Percentiles rank a stretch among this genome's conserved stretches.
Evolutionary conservation across 2,888 invertebrate species (phyloP).

Genomic region (Erannis defoliaria): DNA sequence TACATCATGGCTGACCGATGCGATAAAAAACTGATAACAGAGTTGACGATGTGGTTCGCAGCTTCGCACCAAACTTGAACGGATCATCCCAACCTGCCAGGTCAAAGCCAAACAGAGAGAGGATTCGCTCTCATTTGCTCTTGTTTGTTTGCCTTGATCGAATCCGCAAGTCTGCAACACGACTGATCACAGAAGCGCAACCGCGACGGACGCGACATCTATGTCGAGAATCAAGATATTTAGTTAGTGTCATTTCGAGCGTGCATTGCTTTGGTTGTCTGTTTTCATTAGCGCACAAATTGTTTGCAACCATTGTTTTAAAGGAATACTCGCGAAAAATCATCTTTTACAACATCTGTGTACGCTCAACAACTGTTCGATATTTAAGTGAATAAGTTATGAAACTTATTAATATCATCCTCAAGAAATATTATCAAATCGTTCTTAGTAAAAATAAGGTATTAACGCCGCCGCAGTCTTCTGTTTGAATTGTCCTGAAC

Average conservation of each 20-base stretch:
- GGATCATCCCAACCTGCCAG: too few species aligned
- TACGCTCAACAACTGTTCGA: conserved; percentile 47
- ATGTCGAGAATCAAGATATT: conserved; percentile 59
- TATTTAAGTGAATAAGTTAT: conserved; percentile 50
- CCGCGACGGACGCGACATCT: conserved; percentile 83
- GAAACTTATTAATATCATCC: conserved; percentile 47
- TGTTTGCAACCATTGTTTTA: conserved; percentile 81
- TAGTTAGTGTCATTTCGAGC: conserved; percentile 83
- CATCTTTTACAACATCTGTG: conserved; percentile 53
- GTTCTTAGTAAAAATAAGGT: conserved; percentile 78
- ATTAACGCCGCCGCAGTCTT: conserved; percentile 79
- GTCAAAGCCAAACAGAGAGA: too few species aligned
- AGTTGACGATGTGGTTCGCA: conserved; percentile 17
- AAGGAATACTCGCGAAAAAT: conserved; percentile 71
- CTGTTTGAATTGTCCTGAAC: conserved; percentile 81
- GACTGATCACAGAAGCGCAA: conserved; percentile 48
- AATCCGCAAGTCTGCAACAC: too few species aligned
- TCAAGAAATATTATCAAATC: conserved; percentile 50
- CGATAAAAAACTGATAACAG: too few species aligned
- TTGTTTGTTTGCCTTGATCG: too few species aligned
- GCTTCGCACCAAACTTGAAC: too few species aligned
- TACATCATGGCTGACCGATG: conserved; percentile 77
- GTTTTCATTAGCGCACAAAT: conserved; percentile 51
- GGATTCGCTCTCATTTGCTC: too few species aligned
- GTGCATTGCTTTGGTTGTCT: conserved; percentile 66